Conservation (phyloP, 2,888 invertebrate genomes). For the Xestoiulus laeticollis region DNA sequence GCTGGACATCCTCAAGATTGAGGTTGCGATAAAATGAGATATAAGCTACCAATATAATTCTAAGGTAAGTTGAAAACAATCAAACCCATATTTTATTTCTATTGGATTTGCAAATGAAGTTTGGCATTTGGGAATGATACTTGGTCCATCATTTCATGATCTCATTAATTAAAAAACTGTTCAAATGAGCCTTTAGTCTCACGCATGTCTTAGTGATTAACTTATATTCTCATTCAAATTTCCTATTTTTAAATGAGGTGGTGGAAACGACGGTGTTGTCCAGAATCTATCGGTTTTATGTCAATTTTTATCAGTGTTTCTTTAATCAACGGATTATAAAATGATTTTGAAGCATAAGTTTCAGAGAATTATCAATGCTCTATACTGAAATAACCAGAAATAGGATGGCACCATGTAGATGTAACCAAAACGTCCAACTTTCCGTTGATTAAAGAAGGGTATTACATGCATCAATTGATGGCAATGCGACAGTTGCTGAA, state of each 20-base stretch:
- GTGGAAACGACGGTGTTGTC: background rate
- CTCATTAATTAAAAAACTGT: background rate
- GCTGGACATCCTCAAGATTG: background rate
- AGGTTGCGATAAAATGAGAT: background rate
- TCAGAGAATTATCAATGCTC: too few relatives aligned
- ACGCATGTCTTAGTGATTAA: background rate
- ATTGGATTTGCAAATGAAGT: background rate
- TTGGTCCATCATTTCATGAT: background rate
- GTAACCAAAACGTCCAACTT: background rate
- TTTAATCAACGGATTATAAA: background rate
- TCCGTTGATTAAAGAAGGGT: constrained; percentile 21
- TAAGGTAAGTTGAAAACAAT: background rate
- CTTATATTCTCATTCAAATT: background rate
- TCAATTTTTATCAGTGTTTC: background rate
- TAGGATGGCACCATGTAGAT: too few relatives aligned
- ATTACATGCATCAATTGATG: background rate
- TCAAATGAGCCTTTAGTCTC: background rate
- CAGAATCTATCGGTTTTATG: background rate
- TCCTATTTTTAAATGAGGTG: background rate
- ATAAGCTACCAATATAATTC: constrained; percentile 10
- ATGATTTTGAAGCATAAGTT: too few relatives aligned
- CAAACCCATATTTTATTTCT: background rate
- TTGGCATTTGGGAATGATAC: background rate
- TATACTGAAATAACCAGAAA: too few relatives aligned
- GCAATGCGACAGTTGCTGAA: too few relatives aligned